Base-by-base conservation (phyloP, 2,888 invertebrate species). In the Spisula subtruncata region DNA sequence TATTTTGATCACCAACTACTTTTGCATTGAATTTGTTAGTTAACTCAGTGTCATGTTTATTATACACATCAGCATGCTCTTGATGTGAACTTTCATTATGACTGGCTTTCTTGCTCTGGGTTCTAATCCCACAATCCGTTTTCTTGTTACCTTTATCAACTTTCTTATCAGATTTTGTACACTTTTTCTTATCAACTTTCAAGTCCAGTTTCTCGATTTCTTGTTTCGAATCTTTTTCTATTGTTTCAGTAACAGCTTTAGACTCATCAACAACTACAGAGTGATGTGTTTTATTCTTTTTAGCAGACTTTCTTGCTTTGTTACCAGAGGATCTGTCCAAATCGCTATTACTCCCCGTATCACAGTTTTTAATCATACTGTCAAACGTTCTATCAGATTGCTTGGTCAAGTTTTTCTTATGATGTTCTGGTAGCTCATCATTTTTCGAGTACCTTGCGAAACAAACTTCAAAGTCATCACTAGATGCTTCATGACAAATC, bases 381-480 rank as follows among this genome's bases (percentile, higher is more conserved):
- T 81, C 81, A 25, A 81, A 81, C 8, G 81, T n/a, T 29, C 48
- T 41, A 51, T 51, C 29, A 56, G 56, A 29, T 25, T 54, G 25
- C 20, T 46, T 46, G 32, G 35, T 4, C 10, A 16, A 14, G 16
- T 18, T 75, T 12, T 32, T 75, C 8, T 35, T 35, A 35, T 16
- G 29, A 41, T 29, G 12, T 60, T 87, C 85, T 4, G 91, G 83
- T 32, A 85, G 29, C 46, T 80, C 16, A n/a, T 56, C 79, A n/a
- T 81, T 46, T 18, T 54, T 60, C 6, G 48, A 75, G 41, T 25
- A 75, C 29, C 81, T 89, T 25, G 88, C 66, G 25, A 91, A 56
- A 20, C 89, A 89, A 5, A 71, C 84, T 86, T 92, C 91, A 89
- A 92, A 92, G 81, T 92, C 92, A 89, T 92, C 91, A 87, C 89